phyloP scores from a whole-genome alignment of 2,797 vertebrate species.

The Rousettus madagascariensis region DNA sequence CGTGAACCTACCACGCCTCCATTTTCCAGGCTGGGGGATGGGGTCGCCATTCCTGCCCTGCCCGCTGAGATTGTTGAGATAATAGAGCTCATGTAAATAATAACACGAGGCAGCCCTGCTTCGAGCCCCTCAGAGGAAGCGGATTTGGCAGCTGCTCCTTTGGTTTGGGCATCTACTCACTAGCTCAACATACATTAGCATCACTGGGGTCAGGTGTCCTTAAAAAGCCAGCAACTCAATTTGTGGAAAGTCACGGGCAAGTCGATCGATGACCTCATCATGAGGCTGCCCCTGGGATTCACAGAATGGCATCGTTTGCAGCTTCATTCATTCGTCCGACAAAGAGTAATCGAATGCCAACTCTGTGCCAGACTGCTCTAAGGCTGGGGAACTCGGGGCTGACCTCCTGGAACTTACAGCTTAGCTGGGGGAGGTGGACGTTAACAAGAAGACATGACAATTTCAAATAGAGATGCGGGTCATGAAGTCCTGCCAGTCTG shows the following conservation, averaged over 20 bases:
- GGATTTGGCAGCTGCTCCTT: neutral
- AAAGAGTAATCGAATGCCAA: fast-evolving
- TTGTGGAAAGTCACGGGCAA: neutral
- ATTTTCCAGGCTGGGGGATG: neutral
- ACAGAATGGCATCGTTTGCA: fast-evolving
- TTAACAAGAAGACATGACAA: fast-evolving
- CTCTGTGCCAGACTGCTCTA: too few species aligned
- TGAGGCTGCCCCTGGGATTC: neutral
- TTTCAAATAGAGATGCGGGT: fast-evolving
- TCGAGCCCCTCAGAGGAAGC: neutral
- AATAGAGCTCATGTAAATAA: neutral
- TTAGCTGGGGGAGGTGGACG: fast-evolving
- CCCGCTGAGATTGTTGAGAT: neutral
- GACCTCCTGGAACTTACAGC: neutral
- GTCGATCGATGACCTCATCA: fast-evolving
- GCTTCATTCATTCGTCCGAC: too few species aligned
- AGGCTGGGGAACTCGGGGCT: fast-evolving
- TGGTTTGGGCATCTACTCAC: neutral
- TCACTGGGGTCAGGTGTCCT: neutral
- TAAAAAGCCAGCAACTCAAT: neutral
- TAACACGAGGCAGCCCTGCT: neutral
- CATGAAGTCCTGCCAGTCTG: neutral
- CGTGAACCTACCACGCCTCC: neutral
- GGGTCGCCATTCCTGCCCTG: fast-evolving
- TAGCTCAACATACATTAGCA: neutral